phyloP scores from a whole-genome alignment of 2,113 vertebrate genomes.

The Alouatta palliata region DNA sequence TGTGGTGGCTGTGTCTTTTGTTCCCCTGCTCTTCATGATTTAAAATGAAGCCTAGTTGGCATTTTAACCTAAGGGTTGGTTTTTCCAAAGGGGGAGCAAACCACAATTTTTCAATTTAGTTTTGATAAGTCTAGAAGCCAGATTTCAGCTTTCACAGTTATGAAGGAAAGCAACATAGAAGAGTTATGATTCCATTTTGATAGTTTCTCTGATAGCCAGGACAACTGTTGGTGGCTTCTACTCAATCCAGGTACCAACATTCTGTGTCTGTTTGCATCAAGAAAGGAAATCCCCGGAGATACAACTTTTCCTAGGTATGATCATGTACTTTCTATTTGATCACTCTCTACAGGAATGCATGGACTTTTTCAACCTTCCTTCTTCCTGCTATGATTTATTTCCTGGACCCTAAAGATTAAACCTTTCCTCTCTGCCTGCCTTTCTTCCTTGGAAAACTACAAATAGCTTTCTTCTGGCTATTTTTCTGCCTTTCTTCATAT shows the following conservation, averaged over 20 bases:
- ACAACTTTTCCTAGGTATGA: not conserved
- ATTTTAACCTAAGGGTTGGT: conserved; percentile 17
- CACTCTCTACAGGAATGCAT: not conserved
- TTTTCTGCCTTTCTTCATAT: not conserved
- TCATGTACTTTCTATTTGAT: conserved; percentile 53
- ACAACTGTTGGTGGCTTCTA: conserved; percentile 29
- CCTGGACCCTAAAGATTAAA: not conserved
- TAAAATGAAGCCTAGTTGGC: conserved; percentile 61
- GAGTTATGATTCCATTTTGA: conserved; percentile 51
- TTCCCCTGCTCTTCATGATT: not conserved
- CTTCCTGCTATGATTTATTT: not conserved
- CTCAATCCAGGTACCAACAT: not conserved
- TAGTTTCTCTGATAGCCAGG: conserved; percentile 21
- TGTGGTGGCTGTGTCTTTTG: not conserved
- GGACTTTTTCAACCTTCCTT: not conserved
- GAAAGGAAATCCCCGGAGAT: conserved; percentile 54
- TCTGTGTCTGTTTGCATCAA: not conserved
- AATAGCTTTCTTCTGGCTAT: too few relatives aligned
- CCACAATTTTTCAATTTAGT: conserved; percentile 5
- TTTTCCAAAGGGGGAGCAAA: conserved; percentile 63
- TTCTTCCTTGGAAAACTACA: fast-evolving
- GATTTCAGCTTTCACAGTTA: conserved; percentile 34
- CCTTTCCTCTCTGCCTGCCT: not conserved
- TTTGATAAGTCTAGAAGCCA: conserved; percentile 34
- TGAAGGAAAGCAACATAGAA: conserved; percentile 56